These are phyloP conservation scores for Monochamus alternatus DNA, from an alignment of 2,888 invertebrate species.

Conservation along the genomic window DNA sequence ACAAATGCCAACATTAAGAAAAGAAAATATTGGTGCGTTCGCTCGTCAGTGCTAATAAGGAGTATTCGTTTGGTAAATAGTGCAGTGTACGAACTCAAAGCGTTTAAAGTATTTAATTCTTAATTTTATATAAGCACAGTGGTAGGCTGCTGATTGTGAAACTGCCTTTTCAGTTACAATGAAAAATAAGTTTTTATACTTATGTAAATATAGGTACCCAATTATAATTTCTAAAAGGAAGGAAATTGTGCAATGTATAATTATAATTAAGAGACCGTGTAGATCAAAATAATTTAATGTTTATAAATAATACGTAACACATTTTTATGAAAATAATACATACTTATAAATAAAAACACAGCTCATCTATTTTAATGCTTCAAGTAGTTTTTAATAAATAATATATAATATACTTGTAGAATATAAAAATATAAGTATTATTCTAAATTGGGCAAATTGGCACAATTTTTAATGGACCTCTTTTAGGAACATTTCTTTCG, in stretches of 20 bases:
- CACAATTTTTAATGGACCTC: slow-evolving; percentile 28
- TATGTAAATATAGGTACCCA: neutral
- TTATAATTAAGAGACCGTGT: neutral
- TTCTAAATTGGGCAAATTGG: slow-evolving; percentile 36
- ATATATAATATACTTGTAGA: slow-evolving; percentile 22
- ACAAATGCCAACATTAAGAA: no score
- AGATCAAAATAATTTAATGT: slow-evolving; percentile 37
- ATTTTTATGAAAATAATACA: slow-evolving; percentile 47
- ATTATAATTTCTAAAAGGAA: neutral
- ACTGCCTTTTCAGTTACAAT: no score
- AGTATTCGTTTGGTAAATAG: no score
- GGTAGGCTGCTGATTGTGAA: no score
- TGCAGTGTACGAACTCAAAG: no score
- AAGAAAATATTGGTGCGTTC: no score
- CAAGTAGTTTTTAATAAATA: slow-evolving; percentile 33
- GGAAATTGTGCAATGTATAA: neutral
- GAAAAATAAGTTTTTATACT: no score
- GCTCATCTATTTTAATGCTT: slow-evolving; percentile 46
- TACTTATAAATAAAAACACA: slow-evolving; percentile 52
- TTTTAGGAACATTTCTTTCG: slow-evolving; percentile 9
- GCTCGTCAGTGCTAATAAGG: no score
- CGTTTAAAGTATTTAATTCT: no score
- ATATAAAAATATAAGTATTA: slow-evolving; percentile 29
- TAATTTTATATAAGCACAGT: no score
- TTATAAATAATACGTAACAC: slow-evolving; percentile 32